Evolutionary conservation across 2,888 invertebrate genomes (phyloP).

Genomic region (Eilema depressum): DNA sequence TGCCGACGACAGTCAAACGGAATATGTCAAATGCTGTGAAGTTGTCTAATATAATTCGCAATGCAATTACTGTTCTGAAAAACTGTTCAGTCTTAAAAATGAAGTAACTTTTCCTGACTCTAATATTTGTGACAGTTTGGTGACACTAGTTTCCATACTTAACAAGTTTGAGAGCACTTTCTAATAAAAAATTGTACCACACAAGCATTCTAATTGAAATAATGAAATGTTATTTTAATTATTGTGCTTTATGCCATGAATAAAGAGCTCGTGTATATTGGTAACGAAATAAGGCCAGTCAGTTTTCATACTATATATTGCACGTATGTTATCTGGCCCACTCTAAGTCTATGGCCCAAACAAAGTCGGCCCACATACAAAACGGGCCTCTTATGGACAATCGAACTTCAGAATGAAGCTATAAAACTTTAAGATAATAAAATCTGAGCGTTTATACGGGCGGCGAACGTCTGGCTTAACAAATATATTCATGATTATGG

Average conservation of each 20-base stretch:
- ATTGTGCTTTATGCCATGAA: no score
- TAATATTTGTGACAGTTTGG: no score
- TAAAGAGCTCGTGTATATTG: no score
- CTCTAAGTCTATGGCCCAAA: conserved; percentile 5
- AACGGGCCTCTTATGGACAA: not conserved
- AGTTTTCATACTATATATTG: not conserved
- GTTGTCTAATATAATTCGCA: not conserved
- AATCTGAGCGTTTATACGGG: conserved; percentile 13
- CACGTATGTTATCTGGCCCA: not conserved
- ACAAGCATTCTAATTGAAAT: not conserved
- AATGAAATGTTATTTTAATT: not conserved
- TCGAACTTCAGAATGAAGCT: conserved; percentile 16
- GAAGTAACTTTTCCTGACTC: no score
- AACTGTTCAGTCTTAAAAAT: no score
- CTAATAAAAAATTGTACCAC: no score
- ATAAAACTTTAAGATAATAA: conserved; percentile 13
- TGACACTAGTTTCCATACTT: no score
- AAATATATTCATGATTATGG: conserved; percentile 15
- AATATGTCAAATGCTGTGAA: no score
- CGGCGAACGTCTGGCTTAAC: conserved; percentile 12
- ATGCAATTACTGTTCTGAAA: no score
- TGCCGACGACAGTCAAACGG: not conserved
- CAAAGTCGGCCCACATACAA: not conserved
- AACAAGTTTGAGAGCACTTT: no score
- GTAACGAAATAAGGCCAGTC: no score